Conservation (phyloP, 2,113 vertebrate genomes). For the Columba livia region DNA sequence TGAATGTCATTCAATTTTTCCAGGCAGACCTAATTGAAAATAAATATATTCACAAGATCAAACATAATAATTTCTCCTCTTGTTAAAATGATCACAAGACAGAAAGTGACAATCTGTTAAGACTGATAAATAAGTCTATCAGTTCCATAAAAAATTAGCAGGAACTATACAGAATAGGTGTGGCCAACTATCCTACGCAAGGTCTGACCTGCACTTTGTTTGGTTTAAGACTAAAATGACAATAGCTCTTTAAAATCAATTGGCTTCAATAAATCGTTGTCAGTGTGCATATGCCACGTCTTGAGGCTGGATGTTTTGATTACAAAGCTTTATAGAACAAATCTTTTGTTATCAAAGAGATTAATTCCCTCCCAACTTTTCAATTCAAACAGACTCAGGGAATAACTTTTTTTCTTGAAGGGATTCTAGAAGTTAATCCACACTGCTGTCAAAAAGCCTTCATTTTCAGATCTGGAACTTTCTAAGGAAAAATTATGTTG, state of each 20-base stretch:
- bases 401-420: not conserved
- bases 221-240: not conserved
- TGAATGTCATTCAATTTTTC: conserved; percentile 96
- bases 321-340: not conserved
- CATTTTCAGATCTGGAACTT: not conserved
- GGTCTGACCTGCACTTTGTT: not conserved
- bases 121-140: not conserved
- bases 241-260: not conserved
- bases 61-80: not conserved
- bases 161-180: not conserved
- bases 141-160: not conserved
- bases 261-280: not conserved
- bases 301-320: not conserved
- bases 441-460: not conserved
- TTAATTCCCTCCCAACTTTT: not conserved
- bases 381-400: not conserved
- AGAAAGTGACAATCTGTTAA: not conserved
- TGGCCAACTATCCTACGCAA: not conserved
- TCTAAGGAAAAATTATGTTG: not conserved
- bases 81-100: not conserved
- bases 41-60: not conserved
- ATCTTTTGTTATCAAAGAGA: not conserved
- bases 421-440: not conserved
- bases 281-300: not conserved
- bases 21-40: conserved; percentile 85